A percentile compares a stretch with the other conserved stretches of the same genome.
These are phyloP conservation scores for Teinopalpus imperialis DNA, from an alignment of 2,888 invertebrate genomes.

Conservation along the genomic window DNA sequence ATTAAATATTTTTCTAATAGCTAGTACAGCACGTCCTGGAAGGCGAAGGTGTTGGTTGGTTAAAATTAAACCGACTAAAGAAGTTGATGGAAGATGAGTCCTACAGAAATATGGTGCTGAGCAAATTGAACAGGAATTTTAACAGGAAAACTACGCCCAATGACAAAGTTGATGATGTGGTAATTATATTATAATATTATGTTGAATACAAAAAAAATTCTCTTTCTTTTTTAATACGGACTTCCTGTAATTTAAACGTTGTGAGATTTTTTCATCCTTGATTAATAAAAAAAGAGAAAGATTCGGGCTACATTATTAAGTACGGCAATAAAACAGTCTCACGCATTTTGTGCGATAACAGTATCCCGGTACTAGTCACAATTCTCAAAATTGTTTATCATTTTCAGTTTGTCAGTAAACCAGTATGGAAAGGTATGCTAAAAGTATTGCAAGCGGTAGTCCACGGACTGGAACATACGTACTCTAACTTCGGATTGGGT, in stretches of 20 bases:
- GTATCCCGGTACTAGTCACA: too few relatives aligned
- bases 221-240: background rate
- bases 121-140: slow-evolving; percentile 95
- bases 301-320: too few relatives aligned
- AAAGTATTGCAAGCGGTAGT: slow-evolving; percentile 95
- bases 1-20: slow-evolving; percentile 55
- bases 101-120: slow-evolving; percentile 96
- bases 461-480: slow-evolving; percentile 95
- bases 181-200: slow-evolving; percentile 48
- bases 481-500: slow-evolving; percentile 95
- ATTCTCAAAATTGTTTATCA: too few relatives aligned
- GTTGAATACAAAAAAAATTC: too few relatives aligned
- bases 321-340: too few relatives aligned
- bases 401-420: slow-evolving; percentile 90
- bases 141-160: slow-evolving; percentile 96
- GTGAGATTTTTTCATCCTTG: too few relatives aligned
- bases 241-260: too few relatives aligned
- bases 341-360: too few relatives aligned
- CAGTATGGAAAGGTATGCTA: slow-evolving; percentile 98
- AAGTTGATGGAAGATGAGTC: slow-evolving; percentile 99
- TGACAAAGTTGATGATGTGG: slow-evolving; percentile 98
- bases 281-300: too few relatives aligned
- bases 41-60: slow-evolving; percentile 98
- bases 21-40: slow-evolving; percentile 91
- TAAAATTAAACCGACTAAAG: slow-evolving; percentile 94